Evolutionary conservation across 2,113 vertebrate species (phyloP).

Genomic region (Numenius arquata): DNA sequence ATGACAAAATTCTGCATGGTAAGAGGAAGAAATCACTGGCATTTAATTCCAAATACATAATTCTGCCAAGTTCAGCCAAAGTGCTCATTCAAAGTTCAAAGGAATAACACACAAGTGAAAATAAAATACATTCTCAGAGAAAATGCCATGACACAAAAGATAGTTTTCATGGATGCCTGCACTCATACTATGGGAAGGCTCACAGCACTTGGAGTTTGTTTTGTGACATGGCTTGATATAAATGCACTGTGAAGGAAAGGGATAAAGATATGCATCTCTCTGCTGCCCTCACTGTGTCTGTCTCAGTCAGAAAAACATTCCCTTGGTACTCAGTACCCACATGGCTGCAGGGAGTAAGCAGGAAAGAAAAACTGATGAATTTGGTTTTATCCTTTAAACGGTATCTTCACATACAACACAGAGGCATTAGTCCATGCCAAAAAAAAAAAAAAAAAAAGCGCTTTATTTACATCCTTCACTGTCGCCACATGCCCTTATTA

Average conservation of each 20-base stretch:
- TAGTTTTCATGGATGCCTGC: constrained; percentile 64
- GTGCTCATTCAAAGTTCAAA: constrained; percentile 58
- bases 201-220: constrained; percentile 54
- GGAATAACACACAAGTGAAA: constrained; percentile 61
- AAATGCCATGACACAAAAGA: constrained; percentile 57
- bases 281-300: constrained; percentile 30
- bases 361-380: neutral
- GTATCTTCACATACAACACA: neutral
- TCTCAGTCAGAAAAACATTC: neutral
- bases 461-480: neutral
- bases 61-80: constrained; percentile 59
- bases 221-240: constrained; percentile 62
- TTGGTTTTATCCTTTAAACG: neutral
- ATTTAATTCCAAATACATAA: constrained; percentile 38
- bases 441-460: neutral
- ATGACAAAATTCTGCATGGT: constrained; percentile 7
- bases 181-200: constrained; percentile 62
- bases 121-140: constrained; percentile 63
- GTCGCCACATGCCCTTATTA: neutral
- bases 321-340: neutral
- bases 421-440: neutral
- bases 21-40: constrained; percentile 42
- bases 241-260: constrained; percentile 62
- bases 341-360: neutral
- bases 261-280: constrained; percentile 59